These are phyloP conservation scores for Sus scrofa DNA, from an alignment of 2,113 vertebrate genomes.

Conservation along the genomic window T2T-Sscrofa CM000818.6:81411501-81412000, in stretches of 20 bases:
- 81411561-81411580: not conserved
- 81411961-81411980: too few species aligned
- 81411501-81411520: not conserved
- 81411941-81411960: too few species aligned
- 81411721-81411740: not conserved
- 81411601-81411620: not conserved
- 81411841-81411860: too few species aligned
- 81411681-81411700: not conserved
- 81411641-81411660: not conserved
- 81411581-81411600: not conserved
- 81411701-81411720: not conserved
- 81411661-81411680: not conserved
- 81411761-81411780: not conserved
- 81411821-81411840: not conserved
- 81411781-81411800: not conserved
- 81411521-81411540: not conserved
- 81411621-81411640: fast-evolving
- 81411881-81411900: not conserved
- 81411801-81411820: not conserved
- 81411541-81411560: not conserved
- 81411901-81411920: constrained; percentile 9
- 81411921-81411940: not conserved
- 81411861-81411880: not conserved
- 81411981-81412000: too few species aligned
- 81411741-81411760: not conserved